These are phyloP conservation scores for Drosophila robusta DNA, from an alignment of 2,888 invertebrate species.

Conservation along the genomic window DNA sequence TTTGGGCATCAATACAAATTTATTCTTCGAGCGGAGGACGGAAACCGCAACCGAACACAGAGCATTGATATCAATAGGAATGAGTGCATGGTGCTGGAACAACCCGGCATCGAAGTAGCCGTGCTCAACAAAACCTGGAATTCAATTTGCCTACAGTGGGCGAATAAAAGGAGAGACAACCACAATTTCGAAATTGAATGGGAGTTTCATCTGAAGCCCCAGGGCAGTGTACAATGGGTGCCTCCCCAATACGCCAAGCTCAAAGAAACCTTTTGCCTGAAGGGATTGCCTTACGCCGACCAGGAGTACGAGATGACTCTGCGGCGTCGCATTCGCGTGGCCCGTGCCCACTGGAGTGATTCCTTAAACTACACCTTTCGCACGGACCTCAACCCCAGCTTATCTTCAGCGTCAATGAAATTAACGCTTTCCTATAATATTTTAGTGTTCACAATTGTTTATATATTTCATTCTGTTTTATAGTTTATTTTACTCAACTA, in stretches of 20 bases:
- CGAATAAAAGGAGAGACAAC: neutral
- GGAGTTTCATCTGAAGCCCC: conserved; percentile 3
- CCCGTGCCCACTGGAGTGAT: conserved; percentile 10
- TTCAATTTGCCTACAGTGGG: conserved; percentile 16
- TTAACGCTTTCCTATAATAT: neutral
- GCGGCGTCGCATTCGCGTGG: neutral
- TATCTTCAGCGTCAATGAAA: neutral
- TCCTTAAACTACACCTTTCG: conserved; percentile 7
- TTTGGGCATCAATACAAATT: neutral
- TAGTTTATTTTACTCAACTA: no score
- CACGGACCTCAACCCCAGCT: neutral
- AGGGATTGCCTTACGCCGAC: neutral
- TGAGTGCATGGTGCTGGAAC: conserved; percentile 15
- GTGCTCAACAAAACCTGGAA: conserved; percentile 3
- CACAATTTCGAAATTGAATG: conserved; percentile 1
- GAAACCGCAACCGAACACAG: neutral
- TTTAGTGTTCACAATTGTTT: neutral
- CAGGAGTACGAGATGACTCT: conserved; percentile 1
- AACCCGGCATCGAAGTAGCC: neutral
- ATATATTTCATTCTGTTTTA: neutral
- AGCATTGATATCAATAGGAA: neutral
- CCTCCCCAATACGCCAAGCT: neutral
- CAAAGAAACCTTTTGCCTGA: conserved; percentile 6
- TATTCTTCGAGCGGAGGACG: neutral
- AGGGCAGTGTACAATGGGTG: neutral